Percentiles rank a stretch among this genome's conserved stretches.
Conservation (phyloP, 2,113 vertebrate genomes). For the Oreochromis niloticus region DNA sequence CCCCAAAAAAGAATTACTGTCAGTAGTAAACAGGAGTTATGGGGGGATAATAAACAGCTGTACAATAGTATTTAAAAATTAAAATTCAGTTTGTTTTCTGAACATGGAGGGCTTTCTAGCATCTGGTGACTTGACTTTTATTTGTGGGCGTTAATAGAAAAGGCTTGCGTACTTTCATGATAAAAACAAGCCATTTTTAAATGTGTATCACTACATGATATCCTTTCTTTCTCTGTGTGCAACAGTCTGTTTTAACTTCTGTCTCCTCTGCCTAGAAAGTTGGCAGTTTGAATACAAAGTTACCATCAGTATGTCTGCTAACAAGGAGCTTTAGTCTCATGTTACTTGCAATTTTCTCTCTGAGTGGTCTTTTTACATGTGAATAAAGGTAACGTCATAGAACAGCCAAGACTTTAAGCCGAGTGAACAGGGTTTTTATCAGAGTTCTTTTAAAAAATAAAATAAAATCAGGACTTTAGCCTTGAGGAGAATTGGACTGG, state of each 20-base stretch:
- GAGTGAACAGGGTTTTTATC: background rate
- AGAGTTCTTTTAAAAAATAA: background rate
- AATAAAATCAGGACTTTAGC: background rate
- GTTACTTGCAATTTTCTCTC: background rate
- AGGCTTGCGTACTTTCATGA: background rate
- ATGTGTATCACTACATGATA: rapidly evolving
- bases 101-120: background rate
- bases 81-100: background rate
- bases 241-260: background rate
- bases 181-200: background rate
- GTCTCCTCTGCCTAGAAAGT: background rate
- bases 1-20: background rate
- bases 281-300: background rate
- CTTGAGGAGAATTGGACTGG: background rate
- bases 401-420: background rate
- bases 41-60: background rate
- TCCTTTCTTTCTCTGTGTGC: background rate
- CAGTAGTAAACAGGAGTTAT: background rate
- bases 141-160: background rate
- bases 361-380: background rate
- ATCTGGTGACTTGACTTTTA: background rate
- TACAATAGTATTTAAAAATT: background rate
- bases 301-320: background rate
- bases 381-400: too few species aligned
- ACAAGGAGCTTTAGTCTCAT: background rate